These are phyloP conservation scores for Hylomyscus alleni DNA, from an alignment of 2,797 vertebrate genomes.

Conservation along the genomic window DNA sequence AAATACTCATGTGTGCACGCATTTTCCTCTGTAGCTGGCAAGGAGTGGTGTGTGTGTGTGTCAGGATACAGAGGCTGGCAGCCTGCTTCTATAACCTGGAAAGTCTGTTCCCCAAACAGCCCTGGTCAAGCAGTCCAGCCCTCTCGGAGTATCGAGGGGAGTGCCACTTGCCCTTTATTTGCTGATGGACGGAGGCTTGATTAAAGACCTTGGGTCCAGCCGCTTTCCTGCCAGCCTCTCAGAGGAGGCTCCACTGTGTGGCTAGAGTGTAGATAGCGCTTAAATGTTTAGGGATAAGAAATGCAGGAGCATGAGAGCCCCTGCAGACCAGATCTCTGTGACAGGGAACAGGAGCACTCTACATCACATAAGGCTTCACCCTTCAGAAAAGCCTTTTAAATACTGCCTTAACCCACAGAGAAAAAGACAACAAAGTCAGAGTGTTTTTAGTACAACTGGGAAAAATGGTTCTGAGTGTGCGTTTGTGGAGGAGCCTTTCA, in stretches of 20 bases:
- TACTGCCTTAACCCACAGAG: neutral
- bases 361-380: neutral
- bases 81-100: neutral
- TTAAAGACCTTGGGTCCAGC: neutral
- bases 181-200: neutral
- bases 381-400: constrained; percentile 38
- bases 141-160: neutral
- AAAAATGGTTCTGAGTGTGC: constrained; percentile 35
- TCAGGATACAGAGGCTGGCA: neutral
- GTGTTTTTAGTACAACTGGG: constrained; percentile 1
- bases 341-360: neutral
- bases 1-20: neutral
- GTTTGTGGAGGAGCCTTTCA: neutral
- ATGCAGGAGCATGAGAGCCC: neutral
- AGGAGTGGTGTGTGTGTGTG: neutral
- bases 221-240: neutral
- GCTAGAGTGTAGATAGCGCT: neutral
- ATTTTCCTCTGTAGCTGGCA: neutral
- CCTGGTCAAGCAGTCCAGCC: neutral
- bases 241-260: neutral
- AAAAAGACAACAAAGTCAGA: neutral
- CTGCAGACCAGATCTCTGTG: neutral
- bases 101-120: neutral
- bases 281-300: neutral
- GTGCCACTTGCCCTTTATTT: neutral